Evolutionary conservation across 2,888 invertebrate genomes (phyloP), one percentile per base, ranked within the genome.

Genomic region (Drosophila mulleri): DNA sequence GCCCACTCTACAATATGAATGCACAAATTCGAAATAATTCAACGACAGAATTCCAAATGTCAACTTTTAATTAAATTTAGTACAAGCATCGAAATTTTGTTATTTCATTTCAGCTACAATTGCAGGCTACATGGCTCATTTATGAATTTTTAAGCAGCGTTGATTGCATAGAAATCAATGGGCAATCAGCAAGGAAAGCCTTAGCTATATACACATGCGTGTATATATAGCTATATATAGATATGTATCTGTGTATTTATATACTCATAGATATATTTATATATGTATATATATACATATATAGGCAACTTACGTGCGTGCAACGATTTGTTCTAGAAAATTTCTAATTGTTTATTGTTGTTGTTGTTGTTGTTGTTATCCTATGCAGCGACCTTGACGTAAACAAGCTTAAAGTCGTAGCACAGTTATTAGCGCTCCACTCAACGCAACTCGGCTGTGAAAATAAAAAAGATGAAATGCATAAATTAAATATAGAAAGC

Each of bases 301-400:
- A 35, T 5, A 14, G 14, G 5, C n/a, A 58, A 76, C 68, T 78
- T 75, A 75, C 78, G 61, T 67, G 66, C 54, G 63, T 72, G 60
- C 54, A 54, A 61, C 47, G 47, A 44, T 59, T 61, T n/a, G 18
- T 45, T 63, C 41, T 50, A 59, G 56, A 39, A 68, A 68, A 41
- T 59, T 18, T 35, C 37, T 57, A 39, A 42, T 59, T 58, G 12
- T 61, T 18, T 16, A 39, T 16, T 16, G 14, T 48, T 52, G 16
- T 39, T 16, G 9, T 44, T 60, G 42, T 47, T 50, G 50, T 52
- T 69, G 16, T 61, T 50, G 48, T 32, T 67, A 29, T 50, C 41
- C 47, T 50, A 50, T 45, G 71, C 44, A 50, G 37, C 39, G 48
- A 72, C 52, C 77, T 72, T 64, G 56, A 45, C 37, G 42, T 20